These are phyloP conservation scores for Carterocephalus palaemon DNA, from an alignment of 2,888 invertebrate species.

Conservation along the genomic window DNA sequence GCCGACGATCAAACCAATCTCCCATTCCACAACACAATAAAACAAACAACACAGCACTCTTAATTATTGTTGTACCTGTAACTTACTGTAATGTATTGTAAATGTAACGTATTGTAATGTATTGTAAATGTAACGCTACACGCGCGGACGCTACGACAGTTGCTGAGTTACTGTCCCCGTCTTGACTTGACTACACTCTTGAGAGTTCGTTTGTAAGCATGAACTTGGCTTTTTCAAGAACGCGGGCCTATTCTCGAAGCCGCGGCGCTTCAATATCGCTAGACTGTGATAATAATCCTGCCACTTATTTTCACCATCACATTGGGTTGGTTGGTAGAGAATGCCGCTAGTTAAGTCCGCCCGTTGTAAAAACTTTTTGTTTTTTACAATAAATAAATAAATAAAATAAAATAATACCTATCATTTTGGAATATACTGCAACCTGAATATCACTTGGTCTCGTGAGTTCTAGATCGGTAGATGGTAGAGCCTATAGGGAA, in stretches of 20 bases:
- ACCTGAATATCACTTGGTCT: no score
- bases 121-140: constrained; percentile 2
- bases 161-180: constrained; percentile 4
- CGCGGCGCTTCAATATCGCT: constrained; percentile 1
- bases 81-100: constrained; percentile 3
- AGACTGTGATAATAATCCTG: not conserved
- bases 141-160: constrained; percentile 1
- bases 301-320: no score
- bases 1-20: constrained; percentile 17
- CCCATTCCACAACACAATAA: constrained; percentile 19
- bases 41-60: constrained; percentile 15
- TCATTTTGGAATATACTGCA: no score
- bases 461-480: no score
- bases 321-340: no score
- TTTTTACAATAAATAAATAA: no score
- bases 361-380: no score
- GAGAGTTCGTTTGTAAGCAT: constrained; percentile 26
- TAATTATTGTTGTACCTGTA: not conserved
- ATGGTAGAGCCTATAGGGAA: no score
- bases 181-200: not conserved
- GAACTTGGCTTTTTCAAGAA: constrained; percentile 42
- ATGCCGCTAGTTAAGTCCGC: no score
- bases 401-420: no score
- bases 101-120: constrained; percentile 4
- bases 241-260: constrained; percentile 33